phyloP scores from a whole-genome alignment of 2,888 invertebrate species.

The Gandaritis pyraliata region DNA sequence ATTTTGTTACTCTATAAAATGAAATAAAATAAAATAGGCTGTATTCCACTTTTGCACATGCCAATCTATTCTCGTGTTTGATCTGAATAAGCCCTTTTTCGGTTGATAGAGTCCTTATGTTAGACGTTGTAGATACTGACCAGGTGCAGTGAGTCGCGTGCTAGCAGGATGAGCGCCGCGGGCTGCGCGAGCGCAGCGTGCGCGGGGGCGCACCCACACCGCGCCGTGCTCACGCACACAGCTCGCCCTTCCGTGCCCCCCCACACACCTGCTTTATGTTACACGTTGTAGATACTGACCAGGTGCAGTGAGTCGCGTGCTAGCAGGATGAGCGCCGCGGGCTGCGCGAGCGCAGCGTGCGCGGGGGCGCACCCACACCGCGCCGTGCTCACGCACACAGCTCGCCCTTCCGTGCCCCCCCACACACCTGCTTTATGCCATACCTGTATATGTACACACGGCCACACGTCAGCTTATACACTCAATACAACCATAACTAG shows the following conservation, averaged over 20 bases:
- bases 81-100: too few relatives aligned
- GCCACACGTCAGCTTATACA: too few relatives aligned
- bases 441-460: slow-evolving; percentile 57
- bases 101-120: too few relatives aligned
- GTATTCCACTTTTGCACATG: too few relatives aligned
- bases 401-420: slow-evolving; percentile 46
- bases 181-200: slow-evolving; percentile 25
- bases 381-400: slow-evolving; percentile 46
- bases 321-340: slow-evolving; percentile 53
- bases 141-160: slow-evolving; percentile 60
- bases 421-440: slow-evolving; percentile 66
- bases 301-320: slow-evolving; percentile 60
- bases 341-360: slow-evolving; percentile 32
- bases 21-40: too few relatives aligned
- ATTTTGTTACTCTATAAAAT: too few relatives aligned
- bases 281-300: slow-evolving; percentile 48
- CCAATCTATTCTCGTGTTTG: too few relatives aligned
- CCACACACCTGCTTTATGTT: too few relatives aligned
- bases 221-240: slow-evolving; percentile 45
- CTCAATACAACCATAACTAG: too few relatives aligned
- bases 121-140: slow-evolving; percentile 49
- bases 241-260: slow-evolving; percentile 45
- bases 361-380: slow-evolving; percentile 28
- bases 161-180: slow-evolving; percentile 53
- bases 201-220: slow-evolving; percentile 32